Percentiles rank a stretch among this genome's conserved stretches.
Conservation (phyloP, 2,797 vertebrate genomes). For the Pogonophryne albipinna region DNA sequence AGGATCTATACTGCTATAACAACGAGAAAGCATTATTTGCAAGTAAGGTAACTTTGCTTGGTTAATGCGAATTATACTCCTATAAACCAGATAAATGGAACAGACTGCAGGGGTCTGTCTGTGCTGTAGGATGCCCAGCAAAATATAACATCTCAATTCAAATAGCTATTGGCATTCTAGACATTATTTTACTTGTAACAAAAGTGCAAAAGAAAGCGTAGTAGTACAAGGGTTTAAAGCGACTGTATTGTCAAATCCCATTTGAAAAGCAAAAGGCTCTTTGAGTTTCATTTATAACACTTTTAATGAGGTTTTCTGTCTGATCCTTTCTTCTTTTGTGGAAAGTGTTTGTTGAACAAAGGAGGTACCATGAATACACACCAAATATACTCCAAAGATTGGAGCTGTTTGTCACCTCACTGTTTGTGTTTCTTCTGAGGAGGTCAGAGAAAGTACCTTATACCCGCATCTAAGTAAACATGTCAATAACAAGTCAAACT, state of each 20-base stretch:
- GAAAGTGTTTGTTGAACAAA: slow-evolving; percentile 11
- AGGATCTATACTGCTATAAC: too few relatives aligned
- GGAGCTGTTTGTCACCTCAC: neutral
- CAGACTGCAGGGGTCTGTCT: too few relatives aligned
- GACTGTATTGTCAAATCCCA: neutral
- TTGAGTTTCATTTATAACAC: neutral
- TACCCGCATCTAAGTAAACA: slow-evolving; percentile 6
- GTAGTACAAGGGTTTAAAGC: neutral
- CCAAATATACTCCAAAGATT: slow-evolving; percentile 8
- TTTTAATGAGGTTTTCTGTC: slow-evolving; percentile 18
- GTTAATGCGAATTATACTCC: too few relatives aligned
- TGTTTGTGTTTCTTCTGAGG: slow-evolving; percentile 19
- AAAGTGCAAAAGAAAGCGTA: neutral
- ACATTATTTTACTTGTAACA: neutral
- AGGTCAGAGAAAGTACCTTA: slow-evolving; percentile 9
- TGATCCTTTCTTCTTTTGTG: neutral
- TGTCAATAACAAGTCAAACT: too few relatives aligned
- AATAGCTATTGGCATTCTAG: too few relatives aligned
- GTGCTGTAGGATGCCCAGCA: too few relatives aligned
- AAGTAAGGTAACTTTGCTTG: too few relatives aligned
- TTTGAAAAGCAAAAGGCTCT: neutral
- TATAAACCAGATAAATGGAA: too few relatives aligned
- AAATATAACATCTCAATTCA: too few relatives aligned
- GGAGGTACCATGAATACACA: slow-evolving; percentile 3
- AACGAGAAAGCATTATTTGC: too few relatives aligned